These are phyloP conservation scores for Caracal caracal DNA, from an alignment of 2,113 vertebrate genomes.

Conservation along the genomic window DNA sequence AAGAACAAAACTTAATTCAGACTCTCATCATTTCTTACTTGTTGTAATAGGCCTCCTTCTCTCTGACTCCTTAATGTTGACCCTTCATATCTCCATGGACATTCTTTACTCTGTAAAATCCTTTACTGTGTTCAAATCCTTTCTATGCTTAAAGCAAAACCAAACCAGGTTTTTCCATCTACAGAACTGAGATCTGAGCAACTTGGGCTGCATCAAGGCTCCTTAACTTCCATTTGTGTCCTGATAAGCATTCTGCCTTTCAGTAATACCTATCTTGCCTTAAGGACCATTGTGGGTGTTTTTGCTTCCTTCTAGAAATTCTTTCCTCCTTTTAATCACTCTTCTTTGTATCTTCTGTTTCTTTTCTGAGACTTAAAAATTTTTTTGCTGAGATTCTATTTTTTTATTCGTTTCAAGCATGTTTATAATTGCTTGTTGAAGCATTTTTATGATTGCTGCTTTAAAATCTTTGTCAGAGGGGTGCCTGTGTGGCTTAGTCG, in stretches of 20 bases:
- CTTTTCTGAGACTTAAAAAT: not conserved
- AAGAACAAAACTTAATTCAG: not conserved
- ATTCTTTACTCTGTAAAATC: not conserved
- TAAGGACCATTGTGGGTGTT: not conserved
- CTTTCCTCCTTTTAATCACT: not conserved
- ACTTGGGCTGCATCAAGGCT: not conserved
- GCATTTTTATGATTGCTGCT: not conserved
- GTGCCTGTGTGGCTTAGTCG: too few relatives aligned
- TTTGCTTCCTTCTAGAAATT: not conserved
- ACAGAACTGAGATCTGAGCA: not conserved
- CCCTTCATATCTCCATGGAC: not conserved
- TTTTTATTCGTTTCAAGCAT: not conserved
- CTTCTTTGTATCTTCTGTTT: not conserved
- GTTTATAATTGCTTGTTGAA: not conserved
- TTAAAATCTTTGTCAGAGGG: conserved; percentile 13
- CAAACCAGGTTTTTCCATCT: not conserved
- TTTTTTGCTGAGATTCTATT: not conserved
- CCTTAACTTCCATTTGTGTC: not conserved
- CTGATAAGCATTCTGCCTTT: not conserved
- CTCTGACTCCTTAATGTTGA: not conserved
- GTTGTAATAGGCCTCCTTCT: not conserved
- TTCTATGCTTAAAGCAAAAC: not conserved
- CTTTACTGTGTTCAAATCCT: not conserved
- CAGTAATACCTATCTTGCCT: not conserved
- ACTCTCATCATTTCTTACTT: not conserved